These are phyloP conservation scores for Poeciliopsis gracilis DNA, from an alignment of 2,797 vertebrate genomes.

Conservation along the genomic window DNA sequence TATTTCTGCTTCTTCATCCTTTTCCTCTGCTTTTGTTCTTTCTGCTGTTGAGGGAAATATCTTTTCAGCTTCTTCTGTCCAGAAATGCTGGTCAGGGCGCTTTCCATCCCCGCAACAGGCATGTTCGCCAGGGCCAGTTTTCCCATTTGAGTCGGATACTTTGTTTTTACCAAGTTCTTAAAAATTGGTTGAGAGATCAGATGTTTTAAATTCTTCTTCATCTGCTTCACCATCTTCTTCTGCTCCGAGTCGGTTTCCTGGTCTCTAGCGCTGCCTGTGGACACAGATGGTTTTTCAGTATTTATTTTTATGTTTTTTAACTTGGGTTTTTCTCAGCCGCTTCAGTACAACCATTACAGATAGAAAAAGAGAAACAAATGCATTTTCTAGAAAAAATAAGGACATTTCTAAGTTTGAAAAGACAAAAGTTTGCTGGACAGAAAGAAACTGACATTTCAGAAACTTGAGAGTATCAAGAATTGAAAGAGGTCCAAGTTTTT, in stretches of 20 bases:
- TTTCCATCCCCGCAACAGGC: constrained; percentile 64
- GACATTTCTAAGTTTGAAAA: no score
- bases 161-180: constrained; percentile 86
- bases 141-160: constrained; percentile 94
- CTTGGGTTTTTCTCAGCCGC: no score
- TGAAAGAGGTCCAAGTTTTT: no score
- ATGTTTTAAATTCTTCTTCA: constrained; percentile 91
- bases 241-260: constrained; percentile 85
- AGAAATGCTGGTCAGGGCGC: constrained; percentile 82
- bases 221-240: constrained; percentile 86
- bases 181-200: constrained; percentile 89
- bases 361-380: no score
- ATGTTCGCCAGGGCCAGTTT: constrained; percentile 76
- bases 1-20: constrained; percentile 36
- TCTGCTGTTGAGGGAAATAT: background rate
- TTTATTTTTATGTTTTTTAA: background rate
- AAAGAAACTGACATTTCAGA: no score
- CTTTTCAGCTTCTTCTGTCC: constrained; percentile 62
- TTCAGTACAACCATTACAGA: no score
- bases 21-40: constrained; percentile 38
- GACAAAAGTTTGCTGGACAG: no score
- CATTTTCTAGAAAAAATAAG: no score
- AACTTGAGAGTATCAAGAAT: no score
- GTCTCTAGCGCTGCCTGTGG: constrained; percentile 78
- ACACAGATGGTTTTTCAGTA: constrained; percentile 11